phyloP scores from a whole-genome alignment of 1,140 invertebrate species.

The Branchinecta lynchi region DNA sequence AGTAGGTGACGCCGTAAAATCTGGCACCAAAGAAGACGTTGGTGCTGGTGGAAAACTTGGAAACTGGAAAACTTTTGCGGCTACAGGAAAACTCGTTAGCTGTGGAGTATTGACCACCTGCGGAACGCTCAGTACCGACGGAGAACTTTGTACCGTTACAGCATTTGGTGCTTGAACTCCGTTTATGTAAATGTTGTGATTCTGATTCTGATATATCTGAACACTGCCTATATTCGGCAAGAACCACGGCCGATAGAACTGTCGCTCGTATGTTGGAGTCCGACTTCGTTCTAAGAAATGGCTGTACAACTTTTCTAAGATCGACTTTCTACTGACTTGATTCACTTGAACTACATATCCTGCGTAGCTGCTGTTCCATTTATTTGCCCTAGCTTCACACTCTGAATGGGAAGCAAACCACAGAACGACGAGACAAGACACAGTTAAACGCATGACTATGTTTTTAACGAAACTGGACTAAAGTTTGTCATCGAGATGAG shows the following conservation, averaged over 20 bases:
- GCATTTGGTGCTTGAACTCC: not conserved
- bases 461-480: constrained; percentile 4
- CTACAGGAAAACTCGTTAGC: no score
- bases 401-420: not conserved
- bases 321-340: not conserved
- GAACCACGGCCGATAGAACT: not conserved
- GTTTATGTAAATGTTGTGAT: not conserved
- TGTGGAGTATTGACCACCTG: no score
- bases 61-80: no score
- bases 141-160: no score
- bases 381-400: not conserved
- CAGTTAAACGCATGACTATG: not conserved
- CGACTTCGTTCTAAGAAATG: not conserved
- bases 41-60: no score
- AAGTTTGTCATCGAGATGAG: not conserved
- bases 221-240: not conserved
- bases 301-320: not conserved
- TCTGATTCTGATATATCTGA: not conserved
- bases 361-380: not conserved
- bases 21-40: no score
- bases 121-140: no score
- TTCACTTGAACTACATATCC: not conserved
- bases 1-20: no score
- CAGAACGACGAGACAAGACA: not conserved
- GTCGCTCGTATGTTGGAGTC: not conserved